Evolutionary conservation across 2,888 invertebrate species (phyloP).

Genomic region (Rhingia rostrata): DNA sequence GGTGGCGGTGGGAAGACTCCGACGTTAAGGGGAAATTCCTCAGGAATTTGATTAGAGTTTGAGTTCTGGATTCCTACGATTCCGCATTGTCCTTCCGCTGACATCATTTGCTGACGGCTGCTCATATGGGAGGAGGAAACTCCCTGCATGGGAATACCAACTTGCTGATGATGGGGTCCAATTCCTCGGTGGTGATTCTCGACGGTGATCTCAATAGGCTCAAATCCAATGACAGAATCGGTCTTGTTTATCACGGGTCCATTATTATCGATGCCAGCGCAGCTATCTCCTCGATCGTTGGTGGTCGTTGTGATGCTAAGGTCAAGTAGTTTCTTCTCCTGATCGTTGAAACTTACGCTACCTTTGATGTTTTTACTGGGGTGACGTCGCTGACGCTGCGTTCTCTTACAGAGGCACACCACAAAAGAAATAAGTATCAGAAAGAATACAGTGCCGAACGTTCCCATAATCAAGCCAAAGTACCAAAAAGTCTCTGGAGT

Average conservation of each 20-base stretch:
- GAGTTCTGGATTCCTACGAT: conserved; percentile 80
- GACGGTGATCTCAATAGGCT: conserved; percentile 86
- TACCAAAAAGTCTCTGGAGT: conserved; percentile 92
- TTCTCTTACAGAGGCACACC: conserved; percentile 84
- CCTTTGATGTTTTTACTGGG: conserved; percentile 89
- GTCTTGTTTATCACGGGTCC: conserved; percentile 84
- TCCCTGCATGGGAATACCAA: conserved; percentile 55
- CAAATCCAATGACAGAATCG: conserved; percentile 84
- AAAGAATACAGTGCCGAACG: conserved; percentile 87
- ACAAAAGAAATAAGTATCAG: conserved; percentile 86
- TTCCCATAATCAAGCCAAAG: conserved; percentile 88
- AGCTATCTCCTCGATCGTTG: conserved; percentile 86
- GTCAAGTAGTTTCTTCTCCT: conserved; percentile 93
- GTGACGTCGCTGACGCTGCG: conserved; percentile 84
- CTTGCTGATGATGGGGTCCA: conserved; percentile 76
- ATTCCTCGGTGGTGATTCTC: conserved; percentile 82
- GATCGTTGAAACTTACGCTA: conserved; percentile 92
- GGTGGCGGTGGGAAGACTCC: conserved; percentile 85
- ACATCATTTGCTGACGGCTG: conserved; percentile 78
- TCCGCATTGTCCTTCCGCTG: conserved; percentile 80
- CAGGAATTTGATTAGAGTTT: conserved; percentile 79
- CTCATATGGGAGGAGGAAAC: conserved; percentile 54
- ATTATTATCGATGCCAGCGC: conserved; percentile 86
- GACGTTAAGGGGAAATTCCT: conserved; percentile 83
- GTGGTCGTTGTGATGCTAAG: conserved; percentile 90